Percentiles rank a stretch among this genome's conserved stretches.
phyloP scores from a whole-genome alignment of 2,113 vertebrate genomes.

The Cromileptes altivelis region DNA sequence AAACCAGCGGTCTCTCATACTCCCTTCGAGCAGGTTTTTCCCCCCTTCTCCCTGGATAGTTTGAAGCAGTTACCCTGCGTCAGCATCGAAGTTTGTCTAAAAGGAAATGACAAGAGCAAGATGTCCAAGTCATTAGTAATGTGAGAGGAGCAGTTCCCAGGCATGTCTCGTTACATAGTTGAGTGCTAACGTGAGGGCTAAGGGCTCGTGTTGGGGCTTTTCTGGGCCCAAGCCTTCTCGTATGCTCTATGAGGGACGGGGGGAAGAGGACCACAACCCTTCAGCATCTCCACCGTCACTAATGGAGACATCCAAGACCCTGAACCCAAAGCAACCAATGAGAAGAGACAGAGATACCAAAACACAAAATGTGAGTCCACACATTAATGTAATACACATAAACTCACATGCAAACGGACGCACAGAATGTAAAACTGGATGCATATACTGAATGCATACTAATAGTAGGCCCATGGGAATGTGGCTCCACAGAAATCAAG shows the following conservation, averaged over 20 bases:
- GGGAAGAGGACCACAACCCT: constrained; percentile 31
- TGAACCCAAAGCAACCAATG: constrained; percentile 36
- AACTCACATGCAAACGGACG: constrained; percentile 1
- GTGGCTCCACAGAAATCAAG: constrained; percentile 68
- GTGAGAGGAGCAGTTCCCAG: constrained; percentile 77
- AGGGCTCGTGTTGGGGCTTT: constrained; percentile 53
- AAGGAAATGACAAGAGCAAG: constrained; percentile 79
- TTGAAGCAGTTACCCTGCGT: constrained; percentile 65
- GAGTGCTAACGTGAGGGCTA: constrained; percentile 62
- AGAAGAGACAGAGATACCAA: constrained; percentile 19
- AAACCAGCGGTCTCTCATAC: constrained; percentile 44
- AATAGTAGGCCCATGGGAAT: constrained; percentile 54
- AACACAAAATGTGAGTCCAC: constrained; percentile 12
- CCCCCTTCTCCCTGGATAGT: constrained; percentile 50
- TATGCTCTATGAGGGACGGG: constrained; percentile 26
- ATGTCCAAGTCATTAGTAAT: constrained; percentile 82
- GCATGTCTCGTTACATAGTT: constrained; percentile 72
- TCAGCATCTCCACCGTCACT: constrained; percentile 36
- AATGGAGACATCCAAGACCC: constrained; percentile 49
- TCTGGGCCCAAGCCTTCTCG: constrained; percentile 29
- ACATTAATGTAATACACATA: constrained; percentile 20
- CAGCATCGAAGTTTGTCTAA: constrained; percentile 68
- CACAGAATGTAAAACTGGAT: constrained; percentile 26
- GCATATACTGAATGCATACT: constrained; percentile 12
- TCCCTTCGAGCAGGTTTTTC: constrained; percentile 27